These are phyloP conservation scores for Pseudobourletiella spinata DNA, from an alignment of 1,140 invertebrate species.

Conservation along the genomic window DNA sequence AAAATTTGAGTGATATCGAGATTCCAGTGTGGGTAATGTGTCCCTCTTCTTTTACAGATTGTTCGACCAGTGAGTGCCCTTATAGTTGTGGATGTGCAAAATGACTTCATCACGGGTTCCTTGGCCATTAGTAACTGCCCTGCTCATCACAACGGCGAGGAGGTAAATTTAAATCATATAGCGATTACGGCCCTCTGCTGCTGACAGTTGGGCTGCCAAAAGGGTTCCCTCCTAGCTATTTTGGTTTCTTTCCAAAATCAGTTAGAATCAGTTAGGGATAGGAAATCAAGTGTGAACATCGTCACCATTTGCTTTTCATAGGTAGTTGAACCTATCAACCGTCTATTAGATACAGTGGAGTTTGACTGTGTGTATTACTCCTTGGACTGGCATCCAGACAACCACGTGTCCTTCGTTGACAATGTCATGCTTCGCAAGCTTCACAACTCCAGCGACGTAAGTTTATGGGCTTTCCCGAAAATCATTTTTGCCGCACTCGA, in stretches of 20 bases:
- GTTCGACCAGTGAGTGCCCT: constrained; percentile 80
- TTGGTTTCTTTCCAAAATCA: no score
- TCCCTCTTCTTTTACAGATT: constrained; percentile 49
- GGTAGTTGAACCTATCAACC: constrained; percentile 86
- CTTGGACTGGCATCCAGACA: constrained; percentile 91
- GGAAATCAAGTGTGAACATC: no score
- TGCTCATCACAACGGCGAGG: constrained; percentile 78
- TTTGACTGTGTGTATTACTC: constrained; percentile 95
- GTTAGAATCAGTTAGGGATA: no score
- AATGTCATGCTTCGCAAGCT: constrained; percentile 65
- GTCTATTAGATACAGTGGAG: constrained; percentile 66
- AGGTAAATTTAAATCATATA: constrained; percentile 45
- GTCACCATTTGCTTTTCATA: constrained; percentile 87
- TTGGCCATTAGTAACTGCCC: constrained; percentile 86
- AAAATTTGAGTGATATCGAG: no score
- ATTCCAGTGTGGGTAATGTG: background rate
- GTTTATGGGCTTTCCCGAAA: no score
- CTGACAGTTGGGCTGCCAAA: no score
- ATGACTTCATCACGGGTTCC: constrained; percentile 93
- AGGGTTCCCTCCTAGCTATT: no score
- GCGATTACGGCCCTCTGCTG: background rate
- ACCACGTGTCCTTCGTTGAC: constrained; percentile 95
- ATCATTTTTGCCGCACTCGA: no score
- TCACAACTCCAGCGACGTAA: constrained; percentile 52
- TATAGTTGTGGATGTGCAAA: constrained; percentile 93